Conservation (phyloP, 2,888 invertebrate genomes). For the Cyaniris semiargus region DNA sequence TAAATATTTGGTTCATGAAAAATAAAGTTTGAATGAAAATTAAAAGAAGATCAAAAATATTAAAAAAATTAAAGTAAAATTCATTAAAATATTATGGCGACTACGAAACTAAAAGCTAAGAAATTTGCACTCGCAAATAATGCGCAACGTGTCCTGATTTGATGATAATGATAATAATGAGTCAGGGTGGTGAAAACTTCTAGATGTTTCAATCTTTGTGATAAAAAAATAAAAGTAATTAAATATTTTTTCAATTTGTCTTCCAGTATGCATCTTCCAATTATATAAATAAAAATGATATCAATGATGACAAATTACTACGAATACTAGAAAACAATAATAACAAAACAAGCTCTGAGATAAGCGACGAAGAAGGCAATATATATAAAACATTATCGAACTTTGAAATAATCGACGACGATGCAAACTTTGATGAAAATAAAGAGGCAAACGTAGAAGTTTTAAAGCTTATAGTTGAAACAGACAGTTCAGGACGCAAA, state of each 20-base stretch:
- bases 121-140: too few species aligned
- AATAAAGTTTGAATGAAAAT: too few species aligned
- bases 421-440: background rate
- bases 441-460: constrained; percentile 48
- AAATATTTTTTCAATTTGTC: background rate
- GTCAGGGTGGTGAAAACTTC: too few species aligned
- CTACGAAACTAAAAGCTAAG: too few species aligned
- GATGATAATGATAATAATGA: too few species aligned
- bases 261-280: constrained; percentile 56
- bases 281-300: constrained; percentile 41
- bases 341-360: constrained; percentile 44
- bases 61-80: too few species aligned
- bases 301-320: constrained; percentile 41
- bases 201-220: too few species aligned
- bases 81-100: too few species aligned
- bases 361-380: constrained; percentile 47
- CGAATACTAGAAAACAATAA: constrained; percentile 37
- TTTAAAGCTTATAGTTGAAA: constrained; percentile 48
- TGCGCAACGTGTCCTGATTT: too few species aligned
- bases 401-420: constrained; percentile 37
- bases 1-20: too few species aligned
- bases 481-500: constrained; percentile 53
- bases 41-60: too few species aligned
- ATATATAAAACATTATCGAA: constrained; percentile 33
- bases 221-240: too few species aligned